Conservation (phyloP, 2,888 invertebrate species). For the Incurvaria masculella region DNA sequence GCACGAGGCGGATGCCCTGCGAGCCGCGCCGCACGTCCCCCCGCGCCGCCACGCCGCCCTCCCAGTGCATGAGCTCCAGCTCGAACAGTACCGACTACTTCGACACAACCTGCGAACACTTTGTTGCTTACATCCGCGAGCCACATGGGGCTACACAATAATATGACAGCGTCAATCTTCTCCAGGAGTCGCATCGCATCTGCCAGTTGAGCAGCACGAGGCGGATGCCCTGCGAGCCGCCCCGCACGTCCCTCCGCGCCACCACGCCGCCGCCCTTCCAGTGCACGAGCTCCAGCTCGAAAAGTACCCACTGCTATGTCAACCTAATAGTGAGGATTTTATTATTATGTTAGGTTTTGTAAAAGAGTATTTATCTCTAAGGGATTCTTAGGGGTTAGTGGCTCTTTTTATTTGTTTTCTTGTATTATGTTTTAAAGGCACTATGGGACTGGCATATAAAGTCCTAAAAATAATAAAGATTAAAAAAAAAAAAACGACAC, state of each 20-base stretch:
- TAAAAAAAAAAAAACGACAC: too few species aligned
- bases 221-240: constrained; percentile 63
- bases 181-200: constrained; percentile 81
- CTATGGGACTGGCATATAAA: too few species aligned
- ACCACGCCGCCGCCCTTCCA: constrained; percentile 34
- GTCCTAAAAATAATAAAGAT: too few species aligned
- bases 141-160: constrained; percentile 86
- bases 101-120: constrained; percentile 67
- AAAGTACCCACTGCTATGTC: constrained; percentile 79
- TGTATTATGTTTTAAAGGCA: too few species aligned
- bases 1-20: constrained; percentile 66
- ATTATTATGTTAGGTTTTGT: too few species aligned
- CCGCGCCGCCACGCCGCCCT: constrained; percentile 23
- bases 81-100: constrained; percentile 85
- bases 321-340: too few species aligned
- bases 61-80: constrained; percentile 69
- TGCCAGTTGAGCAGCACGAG: constrained; percentile 83
- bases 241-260: constrained; percentile 45
- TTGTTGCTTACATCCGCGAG: too few species aligned
- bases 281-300: constrained; percentile 77
- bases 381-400: too few species aligned
- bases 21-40: constrained; percentile 57
- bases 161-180: constrained; percentile 78
- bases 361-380: too few species aligned
- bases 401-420: too few species aligned